Evolutionary conservation across 1,140 invertebrate genomes (phyloP), one percentile per base, ranked within the genome.

Genomic region (Tetragonula clypearis): DNA sequence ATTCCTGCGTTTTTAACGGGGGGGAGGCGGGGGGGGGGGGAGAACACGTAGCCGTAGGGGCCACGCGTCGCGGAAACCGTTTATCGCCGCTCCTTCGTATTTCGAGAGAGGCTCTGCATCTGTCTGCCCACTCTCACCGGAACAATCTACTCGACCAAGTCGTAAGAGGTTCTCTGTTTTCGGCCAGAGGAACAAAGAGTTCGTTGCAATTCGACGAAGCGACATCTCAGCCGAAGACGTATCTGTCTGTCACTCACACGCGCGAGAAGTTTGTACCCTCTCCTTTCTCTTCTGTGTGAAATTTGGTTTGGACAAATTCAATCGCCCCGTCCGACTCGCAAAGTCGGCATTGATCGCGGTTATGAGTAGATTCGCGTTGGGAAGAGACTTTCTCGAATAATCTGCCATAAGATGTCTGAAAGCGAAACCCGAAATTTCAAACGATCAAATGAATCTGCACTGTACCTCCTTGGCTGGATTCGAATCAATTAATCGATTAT

Each of bases 1-100:
- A 89, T 69, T 77, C 80, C 41, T 79, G 69, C 71, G 30, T 82
- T 82, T 79, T 72, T 85, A 49, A 49, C 41, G 8, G 41, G 8
- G 6, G 8, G 76, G 30, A 30, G 30, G 30, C 30, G 30, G 8
- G 41, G 41, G 41, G 0, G 0, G 58, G 75, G 58, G 65, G 76
- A 69, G 35, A 73, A 49, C 30, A 41, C 35, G 41, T 69, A 58
- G n/a, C 60, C 23, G 12, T 3, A 14, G 60, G 60, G 23, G 41
- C 41, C 41, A 62, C 60, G 60, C 60, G 68, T 79, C 65, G 35
- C 53, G 73, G 6, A n/a, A 14, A 49, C 55, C 35, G 49, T 76
- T 76, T 49, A 55, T 81, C 68, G 68, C 30, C 4, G 14, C n/a
- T 49, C 26, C 65, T 72, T 87, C 41, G 72, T n/a, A 26, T 82